Percentiles rank a stretch among this genome's conserved stretches.
Evolutionary conservation across 1,140 invertebrate species (phyloP).

Genomic region (Apolygus lucorum): DNA sequence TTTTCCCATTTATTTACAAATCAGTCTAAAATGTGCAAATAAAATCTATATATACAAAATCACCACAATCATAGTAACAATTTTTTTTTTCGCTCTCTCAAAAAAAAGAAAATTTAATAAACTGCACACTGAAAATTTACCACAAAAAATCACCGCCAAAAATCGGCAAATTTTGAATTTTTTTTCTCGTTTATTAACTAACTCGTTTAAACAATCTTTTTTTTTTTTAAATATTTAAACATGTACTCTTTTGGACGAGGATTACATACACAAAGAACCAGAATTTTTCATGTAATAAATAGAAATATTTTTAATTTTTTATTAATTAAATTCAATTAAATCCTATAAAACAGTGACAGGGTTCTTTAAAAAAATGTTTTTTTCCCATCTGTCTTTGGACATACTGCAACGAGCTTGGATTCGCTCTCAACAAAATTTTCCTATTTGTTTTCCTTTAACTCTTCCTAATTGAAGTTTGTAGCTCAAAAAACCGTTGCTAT

Average conservation of each 20-base stretch:
- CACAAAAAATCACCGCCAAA: background rate
- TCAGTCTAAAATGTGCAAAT: background rate
- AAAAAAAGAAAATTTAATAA: background rate
- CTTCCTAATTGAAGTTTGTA: background rate
- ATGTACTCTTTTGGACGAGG: background rate
- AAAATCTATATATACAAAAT: background rate
- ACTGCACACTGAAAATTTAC: background rate
- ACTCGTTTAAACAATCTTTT: background rate
- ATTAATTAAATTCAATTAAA: conserved; percentile 21
- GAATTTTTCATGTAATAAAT: conserved; percentile 15
- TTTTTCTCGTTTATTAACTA: background rate
- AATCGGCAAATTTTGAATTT: background rate
- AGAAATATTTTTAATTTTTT: conserved; percentile 17
- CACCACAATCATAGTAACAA: background rate
- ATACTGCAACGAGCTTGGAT: background rate
- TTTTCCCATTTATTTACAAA: background rate
- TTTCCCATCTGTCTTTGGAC: background rate
- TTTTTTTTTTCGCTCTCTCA: background rate
- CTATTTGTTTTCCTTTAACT: no score
- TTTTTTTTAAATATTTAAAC: background rate
- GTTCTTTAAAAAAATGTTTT: background rate
- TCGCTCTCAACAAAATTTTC: background rate
- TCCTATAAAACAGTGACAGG: conserved; percentile 16
- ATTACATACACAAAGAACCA: conserved; percentile 3
- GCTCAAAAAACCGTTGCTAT: background rate